Base-by-base conservation (phyloP, 1,140 invertebrate species). In the Drosophila ogumai region DNA sequence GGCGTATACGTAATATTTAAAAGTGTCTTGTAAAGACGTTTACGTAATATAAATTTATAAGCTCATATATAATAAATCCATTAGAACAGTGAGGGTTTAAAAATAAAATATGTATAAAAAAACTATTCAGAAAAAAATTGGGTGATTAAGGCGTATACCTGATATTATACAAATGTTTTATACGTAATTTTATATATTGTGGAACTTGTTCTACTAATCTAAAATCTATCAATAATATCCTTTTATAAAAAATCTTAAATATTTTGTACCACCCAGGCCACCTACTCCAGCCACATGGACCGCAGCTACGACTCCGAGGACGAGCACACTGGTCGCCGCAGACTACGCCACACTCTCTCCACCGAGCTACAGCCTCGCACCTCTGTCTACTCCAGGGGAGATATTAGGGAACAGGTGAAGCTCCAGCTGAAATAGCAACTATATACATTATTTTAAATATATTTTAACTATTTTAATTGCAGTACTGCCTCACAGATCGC, bases 401-500 rank as follows among this genome's bases (percentile, higher is more conserved):
- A 98, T 91, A 97, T 97, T 72, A 93, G 96, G 41, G 96, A 97
- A 85, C 92, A 93, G 81, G 92, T 92, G 43, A 43, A 71, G 10
- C 9, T 1, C 0, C 3, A 25, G 1, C 12, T 7, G 5, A 22
- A 10, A 40, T 40, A 17, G 5, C 7, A 5, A 28, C 25, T 4
- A n/a, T 6, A n/a, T 22, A 1, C 2, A 12, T 7, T 13, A 15
- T 15, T 2, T 13, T n/a, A 7, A 50, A 12, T n/a, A 3, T 6
- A 7, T 5, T 2, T 46, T 13, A 41, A 12, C 36, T 41, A 10
- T 49, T 10, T 12, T 8, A 1, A n/a, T 91, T 77, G 92, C 96
- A 98, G 92, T 98, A 98, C 93, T 98, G 98, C 93, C 97, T 98
- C 93, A 98, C 96, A 84, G 96, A 96, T 92, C 95, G 97, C 86